Conservation (phyloP, 1,140 invertebrate species). For the Zaprionus ghesquierei region DNA sequence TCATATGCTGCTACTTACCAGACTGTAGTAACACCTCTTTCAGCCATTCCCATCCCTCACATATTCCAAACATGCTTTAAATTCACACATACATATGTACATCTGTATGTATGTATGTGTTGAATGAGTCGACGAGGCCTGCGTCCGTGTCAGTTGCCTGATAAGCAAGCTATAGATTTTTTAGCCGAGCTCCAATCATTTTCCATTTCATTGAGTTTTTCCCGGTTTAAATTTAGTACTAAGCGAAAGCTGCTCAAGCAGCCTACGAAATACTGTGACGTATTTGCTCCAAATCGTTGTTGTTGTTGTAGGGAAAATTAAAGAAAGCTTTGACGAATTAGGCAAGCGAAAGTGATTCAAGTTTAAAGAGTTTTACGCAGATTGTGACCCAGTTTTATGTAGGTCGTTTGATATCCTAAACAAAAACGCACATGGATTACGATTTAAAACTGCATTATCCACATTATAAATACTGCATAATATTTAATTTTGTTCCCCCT, state of each 20-base stretch:
- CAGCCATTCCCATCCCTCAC: background rate
- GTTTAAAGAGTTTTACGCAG: background rate
- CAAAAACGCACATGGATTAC: background rate
- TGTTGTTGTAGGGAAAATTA: background rate
- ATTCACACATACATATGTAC: slow-evolving; percentile 16
- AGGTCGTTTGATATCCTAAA: background rate
- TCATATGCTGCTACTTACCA: slow-evolving; percentile 27
- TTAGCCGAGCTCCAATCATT: slow-evolving; percentile 64
- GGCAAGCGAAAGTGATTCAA: background rate
- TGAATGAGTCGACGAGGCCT: slow-evolving; percentile 19
- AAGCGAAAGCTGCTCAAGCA: background rate
- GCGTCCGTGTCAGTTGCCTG: slow-evolving; percentile 51
- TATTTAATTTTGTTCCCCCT: background rate
- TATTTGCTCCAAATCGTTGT: slow-evolving; percentile 11
- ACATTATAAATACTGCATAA: background rate
- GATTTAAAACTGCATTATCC: background rate
- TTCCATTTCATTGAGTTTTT: slow-evolving; percentile 61
- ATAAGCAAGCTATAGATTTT: slow-evolving; percentile 70
- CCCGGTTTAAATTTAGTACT: slow-evolving; percentile 70
- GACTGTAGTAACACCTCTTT: slow-evolving; percentile 11
- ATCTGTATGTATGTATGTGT: too few relatives aligned
- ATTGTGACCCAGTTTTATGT: slow-evolving; percentile 14
- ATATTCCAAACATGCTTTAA: slow-evolving; percentile 35
- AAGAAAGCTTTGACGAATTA: background rate
- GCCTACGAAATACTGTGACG: slow-evolving; percentile 4